Evolutionary conservation across 2,888 invertebrate genomes (phyloP).

Genomic region (Hedychridium roseum): DNA sequence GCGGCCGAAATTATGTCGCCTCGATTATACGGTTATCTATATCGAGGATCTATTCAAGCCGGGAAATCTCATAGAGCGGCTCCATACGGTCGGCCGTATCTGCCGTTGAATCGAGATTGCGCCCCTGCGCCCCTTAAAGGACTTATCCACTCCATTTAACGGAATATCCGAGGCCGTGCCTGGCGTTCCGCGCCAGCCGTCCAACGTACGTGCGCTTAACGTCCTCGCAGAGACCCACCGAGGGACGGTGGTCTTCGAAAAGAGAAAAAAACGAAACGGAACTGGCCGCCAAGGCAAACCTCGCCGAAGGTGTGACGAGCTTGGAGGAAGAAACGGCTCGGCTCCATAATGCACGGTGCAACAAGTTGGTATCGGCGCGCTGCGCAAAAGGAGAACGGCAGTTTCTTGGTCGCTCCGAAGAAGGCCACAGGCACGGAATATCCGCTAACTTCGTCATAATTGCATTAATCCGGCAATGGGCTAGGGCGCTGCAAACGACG

Average conservation of each 20-base stretch:
- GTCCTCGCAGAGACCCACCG: constrained; percentile 3
- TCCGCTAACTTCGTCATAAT: constrained; percentile 35
- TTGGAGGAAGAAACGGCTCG: neutral
- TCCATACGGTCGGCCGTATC: too few species aligned
- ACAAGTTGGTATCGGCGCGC: constrained; percentile 43
- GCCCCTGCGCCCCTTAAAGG: constrained; percentile 16
- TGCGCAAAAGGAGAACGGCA: constrained; percentile 21
- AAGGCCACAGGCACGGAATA: constrained; percentile 21
- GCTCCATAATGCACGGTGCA: constrained; percentile 23
- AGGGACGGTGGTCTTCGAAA: too few species aligned
- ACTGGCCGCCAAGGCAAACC: too few species aligned
- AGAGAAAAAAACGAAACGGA: too few species aligned
- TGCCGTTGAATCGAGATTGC: too few species aligned
- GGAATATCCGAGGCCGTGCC: constrained; percentile 25
- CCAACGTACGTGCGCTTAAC: constrained; percentile 8
- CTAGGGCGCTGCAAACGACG: constrained; percentile 29
- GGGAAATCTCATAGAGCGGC: constrained; percentile 38
- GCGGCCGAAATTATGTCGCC: constrained; percentile 28
- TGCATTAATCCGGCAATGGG: constrained; percentile 41
- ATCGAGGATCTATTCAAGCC: constrained; percentile 29
- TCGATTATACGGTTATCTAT: constrained; percentile 34
- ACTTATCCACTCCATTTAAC: constrained; percentile 31
- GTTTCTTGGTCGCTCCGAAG: constrained; percentile 13
- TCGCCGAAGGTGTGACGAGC: too few species aligned
- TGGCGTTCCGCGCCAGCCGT: constrained; percentile 15